A percentile compares a stretch with the other conserved stretches of the same genome.
Conservation (phyloP, 2,888 invertebrate species). For the Griposia aprilina region DNA sequence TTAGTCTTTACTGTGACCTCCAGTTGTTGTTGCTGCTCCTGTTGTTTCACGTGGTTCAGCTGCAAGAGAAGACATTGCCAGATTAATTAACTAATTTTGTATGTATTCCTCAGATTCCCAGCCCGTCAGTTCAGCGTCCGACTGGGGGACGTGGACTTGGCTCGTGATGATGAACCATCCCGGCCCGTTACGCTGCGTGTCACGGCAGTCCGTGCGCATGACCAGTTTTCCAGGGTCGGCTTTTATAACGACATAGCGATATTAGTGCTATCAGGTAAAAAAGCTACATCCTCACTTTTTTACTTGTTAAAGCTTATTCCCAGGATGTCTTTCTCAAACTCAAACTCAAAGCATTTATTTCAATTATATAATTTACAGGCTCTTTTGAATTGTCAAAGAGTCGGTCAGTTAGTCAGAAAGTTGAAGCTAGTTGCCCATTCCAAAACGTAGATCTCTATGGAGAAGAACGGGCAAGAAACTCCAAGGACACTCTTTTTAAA, state of each 20-base stretch:
- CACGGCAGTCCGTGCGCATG: slow-evolving; percentile 94
- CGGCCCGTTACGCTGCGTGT: slow-evolving; percentile 95
- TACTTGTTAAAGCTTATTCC: too few relatives aligned
- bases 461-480: too few relatives aligned
- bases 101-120: slow-evolving; percentile 92
- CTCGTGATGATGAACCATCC: slow-evolving; percentile 96
- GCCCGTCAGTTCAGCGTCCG: slow-evolving; percentile 97
- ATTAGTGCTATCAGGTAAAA: slow-evolving; percentile 92
- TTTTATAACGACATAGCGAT: slow-evolving; percentile 98
- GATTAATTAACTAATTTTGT: background rate
- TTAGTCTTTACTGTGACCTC: background rate
- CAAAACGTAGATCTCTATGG: too few relatives aligned
- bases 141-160: slow-evolving; percentile 96
- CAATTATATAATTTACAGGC: too few relatives aligned
- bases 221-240: slow-evolving; percentile 96
- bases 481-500: too few relatives aligned
- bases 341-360: too few relatives aligned
- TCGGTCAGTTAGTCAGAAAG: too few relatives aligned
- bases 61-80: background rate
- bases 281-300: background rate
- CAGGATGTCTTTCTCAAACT: background rate
- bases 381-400: too few relatives aligned
- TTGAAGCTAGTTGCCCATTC: too few relatives aligned
- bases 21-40: too few relatives aligned
- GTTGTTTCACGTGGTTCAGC: background rate